These are phyloP conservation scores for Halictus ligatus DNA, from an alignment of 2,888 invertebrate species.

Conservation along the genomic window DNA sequence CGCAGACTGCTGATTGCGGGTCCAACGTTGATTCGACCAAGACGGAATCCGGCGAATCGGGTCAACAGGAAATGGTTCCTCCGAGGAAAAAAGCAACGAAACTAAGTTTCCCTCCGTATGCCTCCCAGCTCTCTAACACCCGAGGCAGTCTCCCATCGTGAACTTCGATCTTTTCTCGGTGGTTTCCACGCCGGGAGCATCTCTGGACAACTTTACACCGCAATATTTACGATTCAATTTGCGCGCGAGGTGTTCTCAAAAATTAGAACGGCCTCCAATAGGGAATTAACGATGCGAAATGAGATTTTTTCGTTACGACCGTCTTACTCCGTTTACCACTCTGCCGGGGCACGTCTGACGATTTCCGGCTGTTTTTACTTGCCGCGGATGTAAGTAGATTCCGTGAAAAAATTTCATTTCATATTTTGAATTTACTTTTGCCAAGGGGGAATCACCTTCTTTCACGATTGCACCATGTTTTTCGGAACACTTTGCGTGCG, in stretches of 20 bases:
- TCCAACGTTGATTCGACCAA: constrained; percentile 36
- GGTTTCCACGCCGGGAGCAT: background rate
- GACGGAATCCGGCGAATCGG: constrained; percentile 34
- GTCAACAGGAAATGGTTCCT: constrained; percentile 47
- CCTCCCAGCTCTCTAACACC: background rate
- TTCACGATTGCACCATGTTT: background rate
- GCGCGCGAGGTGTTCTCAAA: background rate
- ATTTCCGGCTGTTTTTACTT: constrained; percentile 3
- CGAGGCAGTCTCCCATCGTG: background rate
- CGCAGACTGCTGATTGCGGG: constrained; percentile 58
- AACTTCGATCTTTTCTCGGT: background rate
- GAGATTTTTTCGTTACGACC: background rate
- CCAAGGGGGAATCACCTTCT: background rate
- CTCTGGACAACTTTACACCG: background rate
- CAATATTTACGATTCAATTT: background rate
- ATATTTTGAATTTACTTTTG: background rate
- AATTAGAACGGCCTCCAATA: background rate
- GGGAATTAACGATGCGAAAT: background rate
- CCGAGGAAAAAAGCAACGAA: background rate
- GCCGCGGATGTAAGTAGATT: background rate
- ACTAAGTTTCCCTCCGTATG: constrained; percentile 11
- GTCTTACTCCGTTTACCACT: background rate
- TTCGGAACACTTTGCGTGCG: background rate
- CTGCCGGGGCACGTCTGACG: background rate
- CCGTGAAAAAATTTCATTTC: background rate